phyloP scores from a whole-genome alignment of 2,888 invertebrate genomes.

The Eupithecia abbreviata region DNA sequence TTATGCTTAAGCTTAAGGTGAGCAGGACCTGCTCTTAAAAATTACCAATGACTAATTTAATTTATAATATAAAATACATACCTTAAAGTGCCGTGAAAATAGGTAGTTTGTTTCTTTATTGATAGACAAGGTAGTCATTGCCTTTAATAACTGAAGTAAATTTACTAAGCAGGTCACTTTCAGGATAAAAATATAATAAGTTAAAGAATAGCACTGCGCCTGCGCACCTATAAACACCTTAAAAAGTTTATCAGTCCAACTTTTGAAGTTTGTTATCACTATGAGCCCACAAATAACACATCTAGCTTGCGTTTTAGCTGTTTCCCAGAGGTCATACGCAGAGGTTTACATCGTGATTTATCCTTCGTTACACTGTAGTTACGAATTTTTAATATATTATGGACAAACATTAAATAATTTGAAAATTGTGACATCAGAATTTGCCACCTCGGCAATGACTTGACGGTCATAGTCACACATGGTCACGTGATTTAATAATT shows the following conservation, averaged over 20 bases:
- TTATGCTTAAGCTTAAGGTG: not conserved
- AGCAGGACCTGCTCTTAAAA: not conserved
- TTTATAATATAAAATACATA: not conserved
- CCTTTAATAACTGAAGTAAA: not conserved
- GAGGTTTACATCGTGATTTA: conserved; percentile 1
- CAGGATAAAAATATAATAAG: not conserved
- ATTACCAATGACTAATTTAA: not conserved
- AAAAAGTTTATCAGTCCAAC: conserved; percentile 37
- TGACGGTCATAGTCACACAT: conserved; percentile 41
- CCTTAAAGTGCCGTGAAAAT: not conserved
- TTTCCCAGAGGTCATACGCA: not conserved
- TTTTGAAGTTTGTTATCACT: conserved; percentile 12
- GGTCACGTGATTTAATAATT: conserved; percentile 15
- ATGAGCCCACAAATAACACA: not conserved
- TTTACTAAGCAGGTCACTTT: not conserved
- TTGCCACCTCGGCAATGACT: conserved; percentile 78
- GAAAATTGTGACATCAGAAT: conserved; percentile 67
- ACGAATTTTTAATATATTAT: conserved; percentile 25
- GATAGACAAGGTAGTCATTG: not conserved
- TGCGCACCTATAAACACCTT: conserved; percentile 19
- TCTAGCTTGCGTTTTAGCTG: not conserved
- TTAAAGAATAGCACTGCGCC: not conserved
- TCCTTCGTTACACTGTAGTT: not conserved
- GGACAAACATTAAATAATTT: conserved; percentile 47
- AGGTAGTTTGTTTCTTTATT: not conserved